These are phyloP conservation scores for Felis catus DNA, from an alignment of 2,113 vertebrate genomes.

Conservation along the genomic window DNA sequence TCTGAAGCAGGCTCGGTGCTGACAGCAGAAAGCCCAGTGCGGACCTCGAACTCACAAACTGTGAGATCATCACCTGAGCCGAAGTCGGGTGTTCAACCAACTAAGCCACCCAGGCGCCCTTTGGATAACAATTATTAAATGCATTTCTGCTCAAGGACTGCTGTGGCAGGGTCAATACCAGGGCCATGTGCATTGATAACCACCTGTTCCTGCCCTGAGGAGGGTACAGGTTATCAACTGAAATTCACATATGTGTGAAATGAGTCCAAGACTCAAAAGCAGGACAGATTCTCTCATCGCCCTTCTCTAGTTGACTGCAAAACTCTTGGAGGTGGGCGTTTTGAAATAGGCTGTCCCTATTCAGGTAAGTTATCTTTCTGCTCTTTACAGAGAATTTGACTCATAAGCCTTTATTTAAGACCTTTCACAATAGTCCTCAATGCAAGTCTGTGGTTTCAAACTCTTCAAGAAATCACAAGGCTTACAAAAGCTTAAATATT, in stretches of 20 bases:
- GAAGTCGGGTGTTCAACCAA: too few species aligned
- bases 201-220: neutral
- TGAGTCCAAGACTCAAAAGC: too few species aligned
- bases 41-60: too few species aligned
- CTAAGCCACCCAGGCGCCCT: too few species aligned
- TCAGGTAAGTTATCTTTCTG: neutral
- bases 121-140: neutral
- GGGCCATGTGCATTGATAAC: rapidly evolving
- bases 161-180: rapidly evolving
- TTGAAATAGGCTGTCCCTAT: neutral
- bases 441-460: neutral
- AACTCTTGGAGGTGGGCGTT: neutral
- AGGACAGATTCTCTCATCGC: neutral
- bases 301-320: neutral
- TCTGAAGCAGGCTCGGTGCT: too few species aligned
- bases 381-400: neutral
- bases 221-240: neutral
- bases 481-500: neutral
- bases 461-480: neutral
- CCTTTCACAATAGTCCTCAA: neutral
- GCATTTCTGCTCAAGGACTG: neutral
- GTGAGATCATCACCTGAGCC: too few species aligned
- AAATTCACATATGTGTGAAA: rapidly evolving
- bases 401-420: neutral
- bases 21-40: too few species aligned